Base-by-base conservation (phyloP, 1,140 invertebrate genomes). In the Hydropsyche tenuis region DNA sequence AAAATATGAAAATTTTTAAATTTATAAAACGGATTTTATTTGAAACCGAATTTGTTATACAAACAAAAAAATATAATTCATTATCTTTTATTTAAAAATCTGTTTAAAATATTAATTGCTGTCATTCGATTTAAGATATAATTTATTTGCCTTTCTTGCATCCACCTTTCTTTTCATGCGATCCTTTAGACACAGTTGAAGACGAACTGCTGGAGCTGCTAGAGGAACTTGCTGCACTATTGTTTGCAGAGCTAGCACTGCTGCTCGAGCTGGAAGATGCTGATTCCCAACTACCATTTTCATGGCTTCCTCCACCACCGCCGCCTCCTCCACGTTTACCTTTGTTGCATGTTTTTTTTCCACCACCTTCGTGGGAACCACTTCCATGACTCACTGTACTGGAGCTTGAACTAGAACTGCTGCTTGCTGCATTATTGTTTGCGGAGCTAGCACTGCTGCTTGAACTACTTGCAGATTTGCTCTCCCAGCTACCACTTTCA, bases 121-220 rank as follows among this genome's bases (percentile, higher is more conserved):
- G n/a, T n/a, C n/a, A n/a, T n/a, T n/a, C n/a, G n/a, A n/a, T n/a
- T n/a, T n/a, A n/a, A n/a, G n/a, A n/a, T n/a, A 37, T 60, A 14
- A 60, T 25, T 60, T 60, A 60, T 60, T 60, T 60, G 12, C 23
- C 23, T 60, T 60, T 60, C 23, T 60, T 60, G 14, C 56, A 60
- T 25, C 56, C 56, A n/a, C 56, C 1, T 25, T 27, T 27, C 23
- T 27, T 27, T 23, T 20, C 20, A 56, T 20, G 22, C 4, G 16
- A 9, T 12, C 12, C 16, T n/a, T n/a, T n/a, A n/a, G n/a, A n/a
- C n/a, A 22, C 18, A 11, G n/a, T 20, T 18, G 48, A 53, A 20
- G n/a, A 18, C 2, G 48, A 16, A 20, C 56, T 60, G 14, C 56
- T 60, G 4, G 30, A 37, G 30, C n/a, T n/a, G n/a, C n/a, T n/a